Conservation (phyloP, 37 sponge, comb jelly and placozoan species). For the Cliona cf. orientalis region DNA sequence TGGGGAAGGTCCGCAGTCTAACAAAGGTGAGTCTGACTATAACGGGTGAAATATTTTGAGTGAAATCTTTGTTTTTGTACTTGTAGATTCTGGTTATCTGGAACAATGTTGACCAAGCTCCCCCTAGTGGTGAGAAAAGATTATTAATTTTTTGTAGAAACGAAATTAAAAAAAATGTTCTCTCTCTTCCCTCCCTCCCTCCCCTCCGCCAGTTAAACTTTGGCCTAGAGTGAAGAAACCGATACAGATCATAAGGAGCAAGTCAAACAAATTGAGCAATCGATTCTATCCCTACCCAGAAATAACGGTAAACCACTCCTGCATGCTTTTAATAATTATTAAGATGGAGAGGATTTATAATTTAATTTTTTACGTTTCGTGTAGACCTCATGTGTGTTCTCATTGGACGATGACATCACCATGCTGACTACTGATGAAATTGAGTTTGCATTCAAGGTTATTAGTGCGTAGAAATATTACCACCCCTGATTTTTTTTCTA, state of each 20-base stretch:
- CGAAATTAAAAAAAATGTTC: background rate
- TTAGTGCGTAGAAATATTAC: too few relatives aligned
- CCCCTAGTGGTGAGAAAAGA: conserved; percentile 57
- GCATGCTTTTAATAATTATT: too few relatives aligned
- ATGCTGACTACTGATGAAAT: conserved; percentile 83
- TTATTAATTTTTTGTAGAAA: background rate
- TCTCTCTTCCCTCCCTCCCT: background rate
- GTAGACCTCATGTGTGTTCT: conserved; percentile 59
- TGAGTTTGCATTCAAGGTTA: conserved; percentile 84
- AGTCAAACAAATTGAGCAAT: conserved; percentile 70
- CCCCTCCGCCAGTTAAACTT: background rate
- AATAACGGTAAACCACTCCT: too few relatives aligned
- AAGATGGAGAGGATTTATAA: too few relatives aligned
- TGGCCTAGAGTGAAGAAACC: conserved; percentile 68
- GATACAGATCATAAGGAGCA: conserved; percentile 56
- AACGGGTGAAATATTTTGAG: background rate
- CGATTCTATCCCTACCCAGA: conserved; percentile 71
- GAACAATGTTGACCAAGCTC: conserved; percentile 66
- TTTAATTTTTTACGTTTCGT: too few relatives aligned
- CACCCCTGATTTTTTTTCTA: too few relatives aligned
- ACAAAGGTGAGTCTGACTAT: conserved; percentile 36
- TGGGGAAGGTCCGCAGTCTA: conserved; percentile 62
- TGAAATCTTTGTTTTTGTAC: background rate
- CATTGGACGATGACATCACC: conserved; percentile 84
- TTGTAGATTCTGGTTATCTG: conserved; percentile 71